These are phyloP conservation scores for Oligia fasciuncula DNA, from an alignment of 2,888 invertebrate species.

Conservation along the genomic window DNA sequence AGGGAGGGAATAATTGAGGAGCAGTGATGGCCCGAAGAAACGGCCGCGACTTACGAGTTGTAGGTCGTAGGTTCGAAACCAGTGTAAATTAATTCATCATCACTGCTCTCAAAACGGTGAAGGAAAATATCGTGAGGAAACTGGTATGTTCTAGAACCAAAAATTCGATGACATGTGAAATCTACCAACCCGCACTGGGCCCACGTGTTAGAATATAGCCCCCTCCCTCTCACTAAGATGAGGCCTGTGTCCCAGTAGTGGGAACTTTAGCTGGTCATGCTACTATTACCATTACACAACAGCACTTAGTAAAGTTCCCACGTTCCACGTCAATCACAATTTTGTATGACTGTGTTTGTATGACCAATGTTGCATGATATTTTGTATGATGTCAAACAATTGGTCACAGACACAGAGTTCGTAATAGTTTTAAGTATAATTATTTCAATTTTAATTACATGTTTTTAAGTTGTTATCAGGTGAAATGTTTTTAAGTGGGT, in stretches of 20 bases:
- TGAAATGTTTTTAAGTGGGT: conserved; percentile 1
- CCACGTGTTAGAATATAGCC: background rate
- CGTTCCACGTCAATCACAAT: conserved; percentile 26
- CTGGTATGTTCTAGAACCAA: too few species aligned
- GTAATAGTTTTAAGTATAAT: background rate
- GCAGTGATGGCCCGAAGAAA: too few species aligned
- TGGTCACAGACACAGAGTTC: conserved; percentile 14
- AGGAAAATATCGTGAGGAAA: too few species aligned
- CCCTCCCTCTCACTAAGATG: background rate
- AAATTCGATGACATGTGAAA: background rate
- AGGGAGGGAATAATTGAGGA: too few species aligned
- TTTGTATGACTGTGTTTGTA: conserved; percentile 16
- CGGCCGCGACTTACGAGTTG: too few species aligned
- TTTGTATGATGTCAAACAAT: conserved; percentile 31
- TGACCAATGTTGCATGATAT: conserved; percentile 22
- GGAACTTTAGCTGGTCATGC: background rate
- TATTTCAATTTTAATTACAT: conserved; percentile 14
- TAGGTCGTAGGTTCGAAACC: too few species aligned
- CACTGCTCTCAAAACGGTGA: too few species aligned
- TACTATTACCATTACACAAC: conserved; percentile 17
- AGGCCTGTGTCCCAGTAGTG: background rate
- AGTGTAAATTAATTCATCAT: too few species aligned
- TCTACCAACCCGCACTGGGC: background rate
- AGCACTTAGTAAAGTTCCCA: conserved; percentile 20
- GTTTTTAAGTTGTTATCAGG: too few species aligned